Percentiles rank a stretch among this genome's conserved stretches.
Conservation (phyloP, 2,888 invertebrate species). For the Mimas tiliae region DNA sequence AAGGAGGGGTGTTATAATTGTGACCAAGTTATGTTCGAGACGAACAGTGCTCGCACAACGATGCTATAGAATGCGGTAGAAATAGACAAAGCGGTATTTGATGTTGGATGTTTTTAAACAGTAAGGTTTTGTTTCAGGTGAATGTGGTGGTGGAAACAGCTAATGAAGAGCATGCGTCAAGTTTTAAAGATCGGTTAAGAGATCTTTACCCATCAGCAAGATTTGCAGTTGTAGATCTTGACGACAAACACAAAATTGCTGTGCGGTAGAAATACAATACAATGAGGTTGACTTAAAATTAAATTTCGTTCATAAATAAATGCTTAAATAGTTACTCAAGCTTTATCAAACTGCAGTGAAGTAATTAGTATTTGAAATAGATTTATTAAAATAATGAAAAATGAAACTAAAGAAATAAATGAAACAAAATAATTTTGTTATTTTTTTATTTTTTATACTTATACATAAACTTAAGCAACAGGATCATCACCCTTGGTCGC, state of each 20-base stretch:
- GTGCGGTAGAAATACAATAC: conserved; percentile 41
- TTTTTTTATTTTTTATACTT: conserved; percentile 76
- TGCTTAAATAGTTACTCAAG: not conserved
- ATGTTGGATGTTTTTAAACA: not conserved
- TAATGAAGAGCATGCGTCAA: conserved; percentile 66
- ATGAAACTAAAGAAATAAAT: conserved; percentile 32
- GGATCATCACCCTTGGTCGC: conserved; percentile 97
- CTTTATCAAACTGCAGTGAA: not conserved
- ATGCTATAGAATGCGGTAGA: too few relatives aligned
- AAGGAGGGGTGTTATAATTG: too few relatives aligned
- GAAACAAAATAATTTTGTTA: conserved; percentile 38
- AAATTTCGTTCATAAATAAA: not conserved
- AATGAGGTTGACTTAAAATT: not conserved
- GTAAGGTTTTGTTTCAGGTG: conserved; percentile 52
- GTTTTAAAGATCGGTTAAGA: conserved; percentile 64
- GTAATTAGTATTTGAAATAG: too few relatives aligned
- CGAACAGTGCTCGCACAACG: too few relatives aligned
- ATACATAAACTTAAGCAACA: conserved; percentile 86
- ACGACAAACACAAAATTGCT: conserved; percentile 59
- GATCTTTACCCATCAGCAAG: conserved; percentile 65
- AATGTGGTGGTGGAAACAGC: conserved; percentile 76
- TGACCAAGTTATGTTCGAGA: too few relatives aligned
- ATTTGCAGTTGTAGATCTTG: conserved; percentile 62
- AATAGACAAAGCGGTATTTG: too few relatives aligned
- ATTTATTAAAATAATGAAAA: too few relatives aligned